Percentiles rank a stretch among this genome's conserved stretches.
phyloP scores from a whole-genome alignment of 2,888 invertebrate genomes.

The Nowickia ferox region DNA sequence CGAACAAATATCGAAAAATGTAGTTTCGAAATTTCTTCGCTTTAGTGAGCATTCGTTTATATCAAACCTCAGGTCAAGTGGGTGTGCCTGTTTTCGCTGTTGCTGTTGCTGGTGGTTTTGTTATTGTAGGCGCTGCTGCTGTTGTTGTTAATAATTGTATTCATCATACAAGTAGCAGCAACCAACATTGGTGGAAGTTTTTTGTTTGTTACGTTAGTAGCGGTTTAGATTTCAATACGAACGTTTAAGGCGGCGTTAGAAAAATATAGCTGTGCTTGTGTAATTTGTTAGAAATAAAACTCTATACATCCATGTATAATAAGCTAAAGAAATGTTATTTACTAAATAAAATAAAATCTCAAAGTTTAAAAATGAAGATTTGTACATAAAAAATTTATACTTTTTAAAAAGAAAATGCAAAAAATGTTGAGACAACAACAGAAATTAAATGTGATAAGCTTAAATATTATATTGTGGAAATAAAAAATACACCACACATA shows the following conservation, averaged over 20 bases:
- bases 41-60: no score
- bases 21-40: no score
- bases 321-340: slow-evolving; percentile 27
- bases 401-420: neutral
- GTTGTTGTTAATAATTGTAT: slow-evolving; percentile 43
- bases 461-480: neutral
- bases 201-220: slow-evolving; percentile 63
- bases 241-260: slow-evolving; percentile 42
- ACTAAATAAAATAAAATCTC: slow-evolving; percentile 18
- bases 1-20: no score
- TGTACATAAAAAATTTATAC: slow-evolving; percentile 26
- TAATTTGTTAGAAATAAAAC: slow-evolving; percentile 10
- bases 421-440: slow-evolving; percentile 4
- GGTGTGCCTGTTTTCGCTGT: neutral
- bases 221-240: slow-evolving; percentile 69
- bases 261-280: slow-evolving; percentile 1
- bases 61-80: no score
- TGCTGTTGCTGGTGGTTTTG: slow-evolving; percentile 6
- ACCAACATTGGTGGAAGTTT: slow-evolving; percentile 62
- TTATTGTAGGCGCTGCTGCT: slow-evolving; percentile 15
- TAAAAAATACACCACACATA: neutral
- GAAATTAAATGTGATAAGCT: slow-evolving; percentile 42
- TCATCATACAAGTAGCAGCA: slow-evolving; percentile 51
- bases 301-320: neutral
- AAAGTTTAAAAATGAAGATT: slow-evolving; percentile 39